Percentiles rank a stretch among this genome's conserved stretches.
These are phyloP conservation scores for Pitangus sulphuratus DNA, from an alignment of 2,797 vertebrate species.

Conservation along the genomic window DNA sequence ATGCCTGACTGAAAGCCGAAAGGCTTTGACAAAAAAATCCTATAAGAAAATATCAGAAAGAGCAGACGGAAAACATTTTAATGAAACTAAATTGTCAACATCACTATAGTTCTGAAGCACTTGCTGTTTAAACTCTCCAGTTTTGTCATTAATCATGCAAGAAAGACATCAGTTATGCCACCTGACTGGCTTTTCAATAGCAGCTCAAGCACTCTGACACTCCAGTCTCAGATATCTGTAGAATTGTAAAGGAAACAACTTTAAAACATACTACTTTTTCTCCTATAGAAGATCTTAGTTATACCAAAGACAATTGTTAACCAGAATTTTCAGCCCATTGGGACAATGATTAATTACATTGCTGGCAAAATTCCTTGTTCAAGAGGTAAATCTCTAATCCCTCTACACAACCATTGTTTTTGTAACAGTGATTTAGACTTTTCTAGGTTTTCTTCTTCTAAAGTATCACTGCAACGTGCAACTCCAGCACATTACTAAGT, in stretches of 20 bases:
- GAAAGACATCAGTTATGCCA: not conserved
- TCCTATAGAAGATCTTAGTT: not conserved
- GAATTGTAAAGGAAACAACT: not conserved
- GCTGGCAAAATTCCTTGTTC: not conserved
- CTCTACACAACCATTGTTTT: accelerated
- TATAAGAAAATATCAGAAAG: not conserved
- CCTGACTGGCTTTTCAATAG: not conserved
- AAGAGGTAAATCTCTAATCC: not conserved
- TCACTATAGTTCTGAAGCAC: not conserved
- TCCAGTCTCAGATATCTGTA: not conserved
- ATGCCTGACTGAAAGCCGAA: not conserved
- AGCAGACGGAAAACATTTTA: not conserved
- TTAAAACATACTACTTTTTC: not conserved
- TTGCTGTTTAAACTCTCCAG: not conserved
- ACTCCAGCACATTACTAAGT: not conserved
- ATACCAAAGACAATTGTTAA: not conserved
- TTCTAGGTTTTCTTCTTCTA: not conserved
- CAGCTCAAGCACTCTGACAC: not conserved
- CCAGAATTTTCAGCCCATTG: not conserved
- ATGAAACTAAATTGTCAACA: not conserved
- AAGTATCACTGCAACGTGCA: not conserved
- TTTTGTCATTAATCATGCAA: not conserved
- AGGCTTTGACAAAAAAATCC: not conserved
- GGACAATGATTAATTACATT: not conserved
- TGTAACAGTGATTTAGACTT: not conserved